phyloP scores from a whole-genome alignment of 2,888 invertebrate species.

The Liopterus haemorrhoidalis region DNA sequence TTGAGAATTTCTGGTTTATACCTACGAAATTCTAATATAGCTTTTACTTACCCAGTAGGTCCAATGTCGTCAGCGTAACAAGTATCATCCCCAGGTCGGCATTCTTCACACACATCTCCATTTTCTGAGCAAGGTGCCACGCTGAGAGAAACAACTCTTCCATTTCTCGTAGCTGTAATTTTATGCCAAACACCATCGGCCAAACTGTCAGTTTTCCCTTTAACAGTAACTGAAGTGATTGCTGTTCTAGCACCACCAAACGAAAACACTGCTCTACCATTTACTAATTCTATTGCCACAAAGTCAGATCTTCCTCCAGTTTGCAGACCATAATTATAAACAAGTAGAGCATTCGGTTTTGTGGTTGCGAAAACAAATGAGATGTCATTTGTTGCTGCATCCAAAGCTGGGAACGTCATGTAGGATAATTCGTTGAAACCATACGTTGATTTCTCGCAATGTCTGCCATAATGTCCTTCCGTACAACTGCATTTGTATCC shows the following conservation, averaged over 20 bases:
- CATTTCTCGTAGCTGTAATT: conserved; percentile 84
- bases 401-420: conserved; percentile 80
- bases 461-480: conserved; percentile 81
- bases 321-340: conserved; percentile 87
- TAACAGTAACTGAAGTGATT: conserved; percentile 72
- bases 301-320: conserved; percentile 87
- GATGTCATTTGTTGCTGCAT: conserved; percentile 85
- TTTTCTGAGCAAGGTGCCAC: conserved; percentile 76
- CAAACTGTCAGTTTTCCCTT: conserved; percentile 57
- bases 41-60: conserved; percentile 82
- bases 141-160: conserved; percentile 78
- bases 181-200: conserved; percentile 89
- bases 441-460: conserved; percentile 84
- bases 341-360: conserved; percentile 75
- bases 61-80: conserved; percentile 85
- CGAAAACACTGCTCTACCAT: conserved; percentile 80
- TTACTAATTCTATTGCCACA: conserved; percentile 81
- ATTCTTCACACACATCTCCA: conserved; percentile 81
- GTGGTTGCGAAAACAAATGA: conserved; percentile 87
- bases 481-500: conserved; percentile 82
- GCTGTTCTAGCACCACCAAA: conserved; percentile 86
- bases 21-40: no score
- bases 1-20: no score
- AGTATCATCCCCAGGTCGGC: conserved; percentile 71
- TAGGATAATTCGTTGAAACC: conserved; percentile 86